Base-by-base conservation (phyloP, 2,888 invertebrate genomes). In the Orgyia antiqua region DNA sequence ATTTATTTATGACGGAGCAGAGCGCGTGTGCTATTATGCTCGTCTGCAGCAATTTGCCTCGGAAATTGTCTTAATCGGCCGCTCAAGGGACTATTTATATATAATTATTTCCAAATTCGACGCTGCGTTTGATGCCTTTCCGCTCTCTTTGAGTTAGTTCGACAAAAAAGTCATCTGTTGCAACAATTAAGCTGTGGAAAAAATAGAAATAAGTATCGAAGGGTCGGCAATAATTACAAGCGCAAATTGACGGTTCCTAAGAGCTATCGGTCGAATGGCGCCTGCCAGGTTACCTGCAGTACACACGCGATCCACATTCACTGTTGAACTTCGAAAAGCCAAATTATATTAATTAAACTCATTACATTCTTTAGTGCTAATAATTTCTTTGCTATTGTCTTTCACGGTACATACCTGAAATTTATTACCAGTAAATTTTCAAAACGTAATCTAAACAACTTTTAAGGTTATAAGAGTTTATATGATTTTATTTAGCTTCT, bases 41-140 rank as follows among this genome's bases (percentile, higher is more conserved):
- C 86, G 84, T 86, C 86, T 80, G 86, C 80, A 67, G 84, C 86
- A 86, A 86, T 86, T 86, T 86, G 77, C 84, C 68, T 83, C 82
- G 77, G 83, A 84, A 86, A 86, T 86, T 86, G 86, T 86, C 84
- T 86, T 86, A 86, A 86, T 86, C 86, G 86, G 74, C 74, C 86
- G 86, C 86, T 86, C 86, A 86, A 86, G 86, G 86, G 86, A 86
- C 86, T 86, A 84, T 86, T 86, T 86, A 86, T 86, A 82, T 86
- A 86, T 86, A 86, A 86, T 86, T 86, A 86, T 86, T 84, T 86
- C 82, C 83, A 86, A 86, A 86, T 84, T 86, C 86, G 80, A 86
- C 79, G 83, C 74, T 77, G 67, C 73, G 82, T 86, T 86, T 86
- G 86, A 86, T 86, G 86, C 86, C 76, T 86, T 84, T 82, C 84